These are phyloP conservation scores for Pseudocheirus occidentalis DNA, from an alignment of 2,797 vertebrate species.

Conservation along the genomic window DNA sequence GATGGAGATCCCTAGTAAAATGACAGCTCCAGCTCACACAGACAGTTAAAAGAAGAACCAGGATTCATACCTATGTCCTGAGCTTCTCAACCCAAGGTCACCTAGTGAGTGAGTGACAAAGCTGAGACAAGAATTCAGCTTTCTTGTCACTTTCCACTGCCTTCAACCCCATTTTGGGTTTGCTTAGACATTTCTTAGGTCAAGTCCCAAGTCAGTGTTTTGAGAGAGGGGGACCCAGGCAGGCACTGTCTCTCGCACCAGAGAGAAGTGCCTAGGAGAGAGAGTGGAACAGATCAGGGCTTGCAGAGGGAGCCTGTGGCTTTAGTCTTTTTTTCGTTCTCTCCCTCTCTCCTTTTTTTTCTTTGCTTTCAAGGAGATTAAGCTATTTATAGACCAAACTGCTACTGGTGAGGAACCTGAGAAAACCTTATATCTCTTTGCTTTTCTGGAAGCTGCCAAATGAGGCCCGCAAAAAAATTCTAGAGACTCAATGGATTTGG, in stretches of 20 bases:
- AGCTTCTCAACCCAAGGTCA: background rate
- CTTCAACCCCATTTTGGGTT: no score
- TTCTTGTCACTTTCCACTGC: background rate
- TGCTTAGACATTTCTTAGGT: background rate
- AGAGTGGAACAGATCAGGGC: background rate
- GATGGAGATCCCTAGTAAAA: background rate
- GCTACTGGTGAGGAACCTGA: constrained; percentile 81
- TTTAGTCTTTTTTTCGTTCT: constrained; percentile 68
- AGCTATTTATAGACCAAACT: constrained; percentile 85
- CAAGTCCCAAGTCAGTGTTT: background rate
- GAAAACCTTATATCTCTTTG: constrained; percentile 83
- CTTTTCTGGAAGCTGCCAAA: constrained; percentile 85
- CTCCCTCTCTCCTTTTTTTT: constrained; percentile 65
- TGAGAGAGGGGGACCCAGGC: background rate
- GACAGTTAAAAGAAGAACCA: background rate
- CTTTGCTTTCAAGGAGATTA: constrained; percentile 84
- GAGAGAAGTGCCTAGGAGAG: background rate
- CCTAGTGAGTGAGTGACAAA: background rate
- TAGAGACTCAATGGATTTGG: constrained; percentile 43
- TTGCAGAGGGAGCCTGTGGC: background rate
- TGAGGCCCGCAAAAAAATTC: constrained; percentile 81
- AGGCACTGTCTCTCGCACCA: background rate
- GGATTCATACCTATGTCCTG: background rate
- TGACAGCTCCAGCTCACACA: background rate
- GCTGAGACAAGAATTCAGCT: background rate